Percentiles rank a stretch among this genome's conserved stretches.
Evolutionary conservation across 2,113 vertebrate genomes (phyloP).

Genomic region (Microtus richardsoni): DNA sequence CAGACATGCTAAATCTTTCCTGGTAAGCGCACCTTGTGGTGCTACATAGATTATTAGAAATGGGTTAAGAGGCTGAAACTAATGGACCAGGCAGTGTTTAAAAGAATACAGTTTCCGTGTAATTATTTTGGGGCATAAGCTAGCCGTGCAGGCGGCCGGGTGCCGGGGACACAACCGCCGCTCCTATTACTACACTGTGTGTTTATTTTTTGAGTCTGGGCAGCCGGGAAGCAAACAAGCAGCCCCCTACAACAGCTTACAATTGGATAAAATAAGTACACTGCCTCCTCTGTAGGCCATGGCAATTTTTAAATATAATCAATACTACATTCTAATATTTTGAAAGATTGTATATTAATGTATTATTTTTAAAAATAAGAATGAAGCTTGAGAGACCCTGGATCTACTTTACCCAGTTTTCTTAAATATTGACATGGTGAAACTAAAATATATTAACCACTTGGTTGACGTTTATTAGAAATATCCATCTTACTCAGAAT

Average conservation of each 20-base stretch:
- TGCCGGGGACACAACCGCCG: too few species aligned
- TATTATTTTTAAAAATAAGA: neutral
- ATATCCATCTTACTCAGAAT: neutral
- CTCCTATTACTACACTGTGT: too few species aligned
- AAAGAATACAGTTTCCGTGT: too few species aligned
- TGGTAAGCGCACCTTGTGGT: too few species aligned
- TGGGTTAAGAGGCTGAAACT: too few species aligned
- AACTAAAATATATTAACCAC: neutral
- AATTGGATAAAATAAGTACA: neutral
- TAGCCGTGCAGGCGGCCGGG: too few species aligned
- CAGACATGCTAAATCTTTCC: too few species aligned
- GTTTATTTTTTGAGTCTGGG: too few species aligned
- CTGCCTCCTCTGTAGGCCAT: neutral
- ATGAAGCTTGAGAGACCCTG: neutral
- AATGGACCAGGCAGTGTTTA: too few species aligned
- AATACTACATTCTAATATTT: constrained; percentile 19
- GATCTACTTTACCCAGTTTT: neutral
- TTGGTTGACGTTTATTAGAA: neutral
- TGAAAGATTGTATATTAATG: neutral
- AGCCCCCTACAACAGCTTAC: neutral
- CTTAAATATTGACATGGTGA: neutral
- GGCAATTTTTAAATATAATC: neutral
- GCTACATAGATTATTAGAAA: too few species aligned
- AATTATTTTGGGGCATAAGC: too few species aligned
- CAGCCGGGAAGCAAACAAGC: too few species aligned